A percentile compares a stretch with the other conserved stretches of the same genome.
Conservation (phyloP, 2,797 vertebrate species). For the Strix occidentalis region DNA sequence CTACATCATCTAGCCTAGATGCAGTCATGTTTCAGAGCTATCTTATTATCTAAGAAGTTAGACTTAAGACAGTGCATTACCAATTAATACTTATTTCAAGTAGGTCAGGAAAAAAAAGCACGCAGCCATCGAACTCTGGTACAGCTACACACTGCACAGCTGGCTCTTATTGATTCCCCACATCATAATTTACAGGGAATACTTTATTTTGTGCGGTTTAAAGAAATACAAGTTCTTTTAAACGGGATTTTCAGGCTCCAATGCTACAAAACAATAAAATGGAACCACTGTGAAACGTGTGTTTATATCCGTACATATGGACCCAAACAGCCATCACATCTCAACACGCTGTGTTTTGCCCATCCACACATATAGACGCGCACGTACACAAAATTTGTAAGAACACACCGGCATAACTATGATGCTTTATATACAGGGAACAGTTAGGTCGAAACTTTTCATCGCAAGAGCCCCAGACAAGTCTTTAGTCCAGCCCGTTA, state of each 20-base stretch:
- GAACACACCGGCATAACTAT: rapidly evolving
- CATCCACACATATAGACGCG: background rate
- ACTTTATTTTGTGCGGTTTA: background rate
- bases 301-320: rapidly evolving
- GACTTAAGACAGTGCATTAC: background rate
- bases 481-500: rapidly evolving
- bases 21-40: background rate
- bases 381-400: background rate
- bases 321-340: background rate
- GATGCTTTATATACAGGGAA: background rate
- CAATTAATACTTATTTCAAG: background rate
- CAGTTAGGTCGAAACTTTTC: background rate
- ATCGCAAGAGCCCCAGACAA: background rate
- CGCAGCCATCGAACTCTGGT: background rate
- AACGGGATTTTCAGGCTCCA: background rate
- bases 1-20: background rate
- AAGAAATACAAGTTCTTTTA: background rate
- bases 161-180: background rate
- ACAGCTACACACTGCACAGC: background rate
- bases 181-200: background rate
- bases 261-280: background rate
- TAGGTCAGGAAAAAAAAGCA: background rate
- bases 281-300: rapidly evolving
- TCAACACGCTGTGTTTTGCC: background rate
- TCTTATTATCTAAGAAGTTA: background rate